Conservation (phyloP, 2,888 invertebrate species). For the Melitaea athalia region DNA sequence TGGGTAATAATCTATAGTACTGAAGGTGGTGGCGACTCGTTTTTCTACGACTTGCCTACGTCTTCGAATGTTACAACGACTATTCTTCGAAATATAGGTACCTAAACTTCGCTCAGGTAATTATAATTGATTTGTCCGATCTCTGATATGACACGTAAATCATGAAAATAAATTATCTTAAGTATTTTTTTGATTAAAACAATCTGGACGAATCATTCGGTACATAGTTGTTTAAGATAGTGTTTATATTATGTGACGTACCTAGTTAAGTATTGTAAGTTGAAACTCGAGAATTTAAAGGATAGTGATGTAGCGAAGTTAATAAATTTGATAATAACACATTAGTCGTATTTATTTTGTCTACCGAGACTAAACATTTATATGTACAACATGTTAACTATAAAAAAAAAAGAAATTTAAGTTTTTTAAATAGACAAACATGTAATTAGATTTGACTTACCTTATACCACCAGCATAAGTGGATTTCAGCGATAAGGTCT, state of each 20-base stretch:
- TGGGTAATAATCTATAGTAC: conserved; percentile 63
- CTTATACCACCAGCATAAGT: no score
- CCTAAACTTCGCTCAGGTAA: conserved; percentile 65
- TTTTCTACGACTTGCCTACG: conserved; percentile 74
- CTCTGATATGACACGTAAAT: conserved; percentile 72
- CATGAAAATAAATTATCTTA: conserved; percentile 71
- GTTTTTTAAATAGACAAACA: no score
- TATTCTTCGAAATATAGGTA: conserved; percentile 67
- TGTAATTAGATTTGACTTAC: no score
- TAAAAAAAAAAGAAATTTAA: no score
- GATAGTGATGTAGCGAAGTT: conserved; percentile 75
- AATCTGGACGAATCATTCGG: conserved; percentile 74
- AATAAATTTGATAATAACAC: conserved; percentile 71
- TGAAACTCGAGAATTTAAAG: conserved; percentile 78
- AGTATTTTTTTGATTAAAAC: conserved; percentile 65
- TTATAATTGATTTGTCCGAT: conserved; percentile 69
- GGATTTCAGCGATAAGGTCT: no score
- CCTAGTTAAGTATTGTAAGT: conserved; percentile 77
- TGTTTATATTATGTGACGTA: conserved; percentile 78
- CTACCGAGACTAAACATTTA: no score
- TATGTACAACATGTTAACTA: no score
- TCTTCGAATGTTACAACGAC: conserved; percentile 74
- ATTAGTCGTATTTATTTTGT: conserved; percentile 47
- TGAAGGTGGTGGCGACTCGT: conserved; percentile 81
- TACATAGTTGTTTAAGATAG: conserved; percentile 70